Conservation (phyloP, 1,140 invertebrate genomes). For the Ephestia elutella region DNA sequence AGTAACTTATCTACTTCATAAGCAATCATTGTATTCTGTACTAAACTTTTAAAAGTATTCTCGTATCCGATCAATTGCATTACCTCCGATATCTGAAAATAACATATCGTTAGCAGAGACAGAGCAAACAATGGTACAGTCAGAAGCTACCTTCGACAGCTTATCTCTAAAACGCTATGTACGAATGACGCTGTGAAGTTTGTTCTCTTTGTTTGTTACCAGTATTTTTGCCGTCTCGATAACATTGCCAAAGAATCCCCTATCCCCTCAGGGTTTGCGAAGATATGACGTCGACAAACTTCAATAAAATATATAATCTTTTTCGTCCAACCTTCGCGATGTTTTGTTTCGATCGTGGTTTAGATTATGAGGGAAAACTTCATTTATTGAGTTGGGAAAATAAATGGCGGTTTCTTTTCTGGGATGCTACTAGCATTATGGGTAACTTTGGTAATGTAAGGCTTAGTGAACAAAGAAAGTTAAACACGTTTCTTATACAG, state of each 20-base stretch:
- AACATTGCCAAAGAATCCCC: slow-evolving; percentile 9
- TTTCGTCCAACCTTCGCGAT: neutral
- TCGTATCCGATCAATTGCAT: neutral
- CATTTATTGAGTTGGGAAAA: neutral
- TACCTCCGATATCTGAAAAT: slow-evolving; percentile 1
- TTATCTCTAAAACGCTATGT: slow-evolving; percentile 5
- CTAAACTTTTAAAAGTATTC: neutral
- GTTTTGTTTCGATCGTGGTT: slow-evolving; percentile 1
- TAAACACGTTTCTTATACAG: slow-evolving; percentile 4
- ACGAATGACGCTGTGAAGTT: slow-evolving; percentile 5
- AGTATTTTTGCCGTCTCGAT: slow-evolving; percentile 10
- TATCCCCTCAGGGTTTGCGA: slow-evolving; percentile 5
- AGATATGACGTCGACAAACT: slow-evolving; percentile 9
- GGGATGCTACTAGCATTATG: neutral
- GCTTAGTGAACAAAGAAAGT: slow-evolving; percentile 10
- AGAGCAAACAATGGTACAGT: slow-evolving; percentile 5
- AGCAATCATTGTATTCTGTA: neutral
- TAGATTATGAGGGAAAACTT: neutral
- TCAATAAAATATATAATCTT: slow-evolving; percentile 5
- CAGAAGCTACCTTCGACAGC: neutral
- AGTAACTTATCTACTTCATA: neutral
- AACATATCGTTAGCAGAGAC: slow-evolving; percentile 1
- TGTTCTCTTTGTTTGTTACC: slow-evolving; percentile 10
- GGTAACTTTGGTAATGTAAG: slow-evolving; percentile 9
- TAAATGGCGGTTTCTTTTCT: neutral